Evolutionary conservation across 2,888 invertebrate genomes (phyloP), one percentile per base, ranked within the genome.

Genomic region (Phortica magna): DNA sequence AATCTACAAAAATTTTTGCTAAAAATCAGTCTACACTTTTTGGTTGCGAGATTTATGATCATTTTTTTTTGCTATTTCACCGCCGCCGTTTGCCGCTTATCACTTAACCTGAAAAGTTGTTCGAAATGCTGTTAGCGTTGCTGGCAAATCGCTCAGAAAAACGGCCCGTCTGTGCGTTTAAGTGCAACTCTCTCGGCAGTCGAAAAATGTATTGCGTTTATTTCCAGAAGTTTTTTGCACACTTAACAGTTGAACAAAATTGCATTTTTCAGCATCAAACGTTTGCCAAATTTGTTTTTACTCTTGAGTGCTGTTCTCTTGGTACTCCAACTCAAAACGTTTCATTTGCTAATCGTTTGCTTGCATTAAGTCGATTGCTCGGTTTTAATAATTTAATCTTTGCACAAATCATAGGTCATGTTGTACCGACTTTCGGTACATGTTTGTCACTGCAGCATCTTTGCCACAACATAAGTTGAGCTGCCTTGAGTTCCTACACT

Each of bases 1-100:
- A 22, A 61, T 22, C 22, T 10, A 61, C 17, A 19, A 61, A 61
- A 22, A 61, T 61, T 61, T 22, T 22, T 22, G 61, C 22, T 9
- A 59, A 59, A 48, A 48, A 81, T 77, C 76, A 68, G 74, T 48
- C 70, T 43, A 17, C n/a, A 64, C 77, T 76, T 64, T 71, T 57
- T 71, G 39, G 22, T 65, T 42, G 39, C 53, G 73, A 83, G 83
- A 83, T 83, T 83, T 83, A 83, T 83, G 82, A 80, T 77, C 76
- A 42, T 39, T 68, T 67, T 39, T 68, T 67, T 59, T 22, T 57
- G 48, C 48, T 2, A 1, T 48, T 0, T 4, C 31, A 31, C 31
- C 7, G 48, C 48, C 48, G 9, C 48, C 14, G 48, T 6, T 14
- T 57, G 43, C 41, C 14, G 43, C 67, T 19, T 22, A 61, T 61